Percentiles rank a stretch among this genome's conserved stretches.
Evolutionary conservation across 2,797 vertebrate species (phyloP).

Genomic region (Phyllotis vaccarum): DNA sequence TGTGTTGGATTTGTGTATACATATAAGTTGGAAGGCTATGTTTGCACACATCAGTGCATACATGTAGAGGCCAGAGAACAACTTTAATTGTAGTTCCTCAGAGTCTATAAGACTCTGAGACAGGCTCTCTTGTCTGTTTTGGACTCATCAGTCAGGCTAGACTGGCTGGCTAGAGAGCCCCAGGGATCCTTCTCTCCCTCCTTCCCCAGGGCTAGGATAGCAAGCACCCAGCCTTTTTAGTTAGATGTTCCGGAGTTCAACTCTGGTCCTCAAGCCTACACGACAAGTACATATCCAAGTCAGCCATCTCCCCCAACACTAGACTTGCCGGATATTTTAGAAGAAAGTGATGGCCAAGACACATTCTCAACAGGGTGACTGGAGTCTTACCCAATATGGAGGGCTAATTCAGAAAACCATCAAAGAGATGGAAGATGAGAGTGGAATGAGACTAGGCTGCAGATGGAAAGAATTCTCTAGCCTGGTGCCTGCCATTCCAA

Average conservation of each 20-base stretch:
- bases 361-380: not conserved
- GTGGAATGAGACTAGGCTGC: not conserved
- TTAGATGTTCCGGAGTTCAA: not conserved
- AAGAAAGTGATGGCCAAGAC: conserved; percentile 32
- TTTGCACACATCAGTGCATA: not conserved
- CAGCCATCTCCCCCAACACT: not conserved
- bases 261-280: not conserved
- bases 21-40: not conserved
- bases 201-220: not conserved
- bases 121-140: not conserved
- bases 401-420: conserved; percentile 10
- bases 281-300: not conserved
- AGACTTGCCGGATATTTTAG: not conserved
- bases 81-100: not conserved
- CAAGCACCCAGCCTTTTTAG: not conserved
- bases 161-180: not conserved
- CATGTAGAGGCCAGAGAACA: not conserved
- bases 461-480: not conserved
- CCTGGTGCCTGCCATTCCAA: not conserved
- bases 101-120: not conserved
- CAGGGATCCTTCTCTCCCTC: not conserved
- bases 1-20: not conserved
- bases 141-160: not conserved
- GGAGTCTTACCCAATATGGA: not conserved
- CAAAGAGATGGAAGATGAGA: not conserved